Evolutionary conservation across 2,888 invertebrate species (phyloP).

Genomic region (Laspeyria flexula): DNA sequence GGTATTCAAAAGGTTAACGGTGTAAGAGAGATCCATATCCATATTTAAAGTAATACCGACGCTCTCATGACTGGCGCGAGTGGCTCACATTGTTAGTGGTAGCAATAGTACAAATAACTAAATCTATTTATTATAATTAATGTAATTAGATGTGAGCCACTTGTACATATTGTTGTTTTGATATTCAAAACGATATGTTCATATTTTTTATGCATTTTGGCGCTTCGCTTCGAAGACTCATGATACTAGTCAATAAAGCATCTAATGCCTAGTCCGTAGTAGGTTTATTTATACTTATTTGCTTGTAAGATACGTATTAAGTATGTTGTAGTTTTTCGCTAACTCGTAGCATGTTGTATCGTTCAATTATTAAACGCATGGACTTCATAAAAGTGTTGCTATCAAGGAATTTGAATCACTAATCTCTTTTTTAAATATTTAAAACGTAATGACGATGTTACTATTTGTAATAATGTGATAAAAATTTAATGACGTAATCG

Average conservation of each 20-base stretch:
- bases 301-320: constrained; percentile 30
- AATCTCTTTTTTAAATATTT: neutral
- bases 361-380: constrained; percentile 37
- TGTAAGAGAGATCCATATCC: constrained; percentile 56
- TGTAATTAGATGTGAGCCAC: constrained; percentile 57
- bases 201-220: constrained; percentile 61
- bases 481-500: too few species aligned
- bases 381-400: constrained; percentile 13
- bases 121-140: constrained; percentile 40
- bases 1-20: too few species aligned
- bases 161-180: constrained; percentile 48
- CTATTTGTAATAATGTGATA: too few species aligned
- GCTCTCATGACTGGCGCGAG: constrained; percentile 32
- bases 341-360: constrained; percentile 45
- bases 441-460: neutral
- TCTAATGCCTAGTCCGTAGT: constrained; percentile 44
- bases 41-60: constrained; percentile 21
- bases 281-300: constrained; percentile 40
- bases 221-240: constrained; percentile 61
- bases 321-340: constrained; percentile 31
- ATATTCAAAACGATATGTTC: constrained; percentile 43
- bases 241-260: constrained; percentile 47
- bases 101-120: constrained; percentile 52
- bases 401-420: neutral
- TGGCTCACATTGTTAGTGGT: constrained; percentile 50